Evolutionary conservation across 2,797 vertebrate species (phyloP).

Genomic region (Pangasius macronema): DNA sequence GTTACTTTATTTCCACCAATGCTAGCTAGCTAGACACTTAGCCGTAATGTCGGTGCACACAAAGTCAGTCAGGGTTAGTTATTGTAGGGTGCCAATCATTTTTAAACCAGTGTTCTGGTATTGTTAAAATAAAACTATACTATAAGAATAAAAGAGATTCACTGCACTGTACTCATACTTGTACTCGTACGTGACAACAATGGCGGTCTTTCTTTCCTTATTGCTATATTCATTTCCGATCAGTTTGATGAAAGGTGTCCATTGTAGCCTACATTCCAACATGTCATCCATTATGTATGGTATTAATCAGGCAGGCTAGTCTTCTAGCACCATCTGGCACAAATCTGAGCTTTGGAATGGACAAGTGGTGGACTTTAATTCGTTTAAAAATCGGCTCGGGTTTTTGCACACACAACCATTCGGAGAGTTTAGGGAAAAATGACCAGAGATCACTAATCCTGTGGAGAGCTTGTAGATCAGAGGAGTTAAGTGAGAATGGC

Average conservation of each 20-base stretch:
- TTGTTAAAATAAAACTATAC: background rate
- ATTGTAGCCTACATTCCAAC: background rate
- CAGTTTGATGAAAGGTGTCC: background rate
- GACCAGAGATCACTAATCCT: background rate
- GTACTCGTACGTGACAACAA: background rate
- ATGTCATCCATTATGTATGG: conserved; percentile 7
- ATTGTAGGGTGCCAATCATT: background rate
- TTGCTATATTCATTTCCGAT: background rate
- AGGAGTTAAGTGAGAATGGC: background rate
- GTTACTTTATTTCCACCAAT: background rate
- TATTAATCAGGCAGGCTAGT: background rate
- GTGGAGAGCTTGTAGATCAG: background rate
- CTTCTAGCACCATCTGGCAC: background rate
- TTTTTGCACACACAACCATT: background rate
- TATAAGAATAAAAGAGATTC: background rate
- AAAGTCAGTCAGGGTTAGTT: background rate
- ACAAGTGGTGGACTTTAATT: background rate
- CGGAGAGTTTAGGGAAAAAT: background rate
- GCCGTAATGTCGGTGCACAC: background rate
- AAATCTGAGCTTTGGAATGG: background rate
- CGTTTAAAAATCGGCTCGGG: no score
- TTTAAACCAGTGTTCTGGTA: background rate
- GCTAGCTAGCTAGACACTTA: background rate
- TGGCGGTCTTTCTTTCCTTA: background rate
- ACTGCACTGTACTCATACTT: background rate